Evolutionary conservation across 2,797 vertebrate species (phyloP), one percentile per base, ranked within the genome.

Genomic region (Catostomus latipinnis): DNA sequence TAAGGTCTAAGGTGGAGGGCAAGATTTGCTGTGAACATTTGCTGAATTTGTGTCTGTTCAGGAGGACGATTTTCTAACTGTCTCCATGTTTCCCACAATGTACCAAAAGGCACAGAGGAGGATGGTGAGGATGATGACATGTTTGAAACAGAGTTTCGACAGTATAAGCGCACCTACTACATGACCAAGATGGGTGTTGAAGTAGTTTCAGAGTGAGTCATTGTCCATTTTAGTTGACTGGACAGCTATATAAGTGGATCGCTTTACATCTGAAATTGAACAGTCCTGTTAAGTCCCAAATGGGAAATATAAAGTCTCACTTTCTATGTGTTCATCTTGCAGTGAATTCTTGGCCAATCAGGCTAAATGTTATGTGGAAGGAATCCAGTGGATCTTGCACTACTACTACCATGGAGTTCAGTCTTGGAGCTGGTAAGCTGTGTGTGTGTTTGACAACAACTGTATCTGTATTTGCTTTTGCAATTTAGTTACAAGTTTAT

Each of bases 381-480:
- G 97, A 57, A 98, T 99, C 91, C 98, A 99, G 82, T 99, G 98
- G 98, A 97, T 99, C 91, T 95, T 99, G 52, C 97, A 99, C 90
- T 99, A 99, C 89, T 99, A 99, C 85, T 99, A 98, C 88, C 97
- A 99, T 13, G 98, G 98, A 78, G 98, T 99, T 85, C 97, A 98
- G 43, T 99, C 98, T 52, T 99, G 98, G 98, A 98, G 98, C 93
- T 99, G 98, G 98, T 99, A 91, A 96, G 96, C 34, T 34, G 34
- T 34, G 34, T 34, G 34, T 46, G 22, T 71, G 8, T 18, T 18
- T 13, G 22, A 1, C 13, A 58, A 10, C 7, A 18, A 58, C 14
- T 13, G 11, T 46, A 10, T 74, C 16, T 62, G 52, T 78, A 45
- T 50, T 52, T 78, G 45, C 11, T 12, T 16, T 65, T 34, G 34